Percentiles rank a stretch among this genome's conserved stretches.
Evolutionary conservation across 30 jellyfish, hydroid and myxozoan genomes (phyloP).

Genomic region (Nemopilema nomurai): DNA sequence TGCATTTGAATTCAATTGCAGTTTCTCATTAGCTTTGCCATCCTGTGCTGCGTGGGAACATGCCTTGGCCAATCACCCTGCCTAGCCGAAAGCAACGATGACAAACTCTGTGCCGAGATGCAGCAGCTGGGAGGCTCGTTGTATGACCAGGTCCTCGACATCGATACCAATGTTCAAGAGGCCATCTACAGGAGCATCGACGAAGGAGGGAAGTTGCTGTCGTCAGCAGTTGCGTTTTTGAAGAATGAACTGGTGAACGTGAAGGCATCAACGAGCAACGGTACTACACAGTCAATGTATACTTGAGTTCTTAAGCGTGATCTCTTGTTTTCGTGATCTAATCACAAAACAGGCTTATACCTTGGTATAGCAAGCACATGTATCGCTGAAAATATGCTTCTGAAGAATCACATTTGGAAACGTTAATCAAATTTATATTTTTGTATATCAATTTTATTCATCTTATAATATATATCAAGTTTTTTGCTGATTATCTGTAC

Average conservation of each 20-base stretch:
- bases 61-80: not conserved
- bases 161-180: conserved; percentile 31
- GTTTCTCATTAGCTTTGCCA: not conserved
- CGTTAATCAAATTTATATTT: no score
- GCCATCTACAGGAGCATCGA: conserved; percentile 45
- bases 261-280: not conserved
- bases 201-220: conserved; percentile 50
- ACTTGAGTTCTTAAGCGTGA: no score
- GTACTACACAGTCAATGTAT: no score
- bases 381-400: no score
- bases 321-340: no score
- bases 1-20: not conserved
- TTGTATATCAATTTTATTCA: no score
- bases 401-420: no score
- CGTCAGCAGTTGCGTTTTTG: conserved; percentile 37
- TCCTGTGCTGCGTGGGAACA: not conserved
- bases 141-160: conserved; percentile 6
- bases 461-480: no score
- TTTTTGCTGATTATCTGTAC: no score
- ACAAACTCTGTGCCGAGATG: conserved; percentile 12
- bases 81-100: not conserved
- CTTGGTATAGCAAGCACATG: no score
- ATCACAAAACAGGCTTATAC: no score
- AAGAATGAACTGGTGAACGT: conserved; percentile 23
- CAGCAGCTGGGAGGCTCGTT: conserved; percentile 9